Evolutionary conservation across 2,888 invertebrate species (phyloP).

Genomic region (Caenorhabditis sp.): DNA sequence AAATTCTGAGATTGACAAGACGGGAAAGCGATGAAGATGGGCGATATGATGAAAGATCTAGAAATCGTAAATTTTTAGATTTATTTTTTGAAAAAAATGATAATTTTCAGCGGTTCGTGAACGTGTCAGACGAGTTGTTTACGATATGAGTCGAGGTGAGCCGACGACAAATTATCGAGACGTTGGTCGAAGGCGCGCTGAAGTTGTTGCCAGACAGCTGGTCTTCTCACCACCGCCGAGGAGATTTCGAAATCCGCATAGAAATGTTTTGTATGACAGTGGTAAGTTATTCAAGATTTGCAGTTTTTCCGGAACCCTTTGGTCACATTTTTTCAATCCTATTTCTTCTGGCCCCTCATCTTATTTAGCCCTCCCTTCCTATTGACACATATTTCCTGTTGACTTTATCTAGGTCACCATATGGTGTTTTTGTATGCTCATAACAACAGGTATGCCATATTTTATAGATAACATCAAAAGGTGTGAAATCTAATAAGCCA

Average conservation of each 20-base stretch:
- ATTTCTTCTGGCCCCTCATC: no score
- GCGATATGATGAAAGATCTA: not conserved
- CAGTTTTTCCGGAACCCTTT: no score
- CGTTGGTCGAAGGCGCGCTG: not conserved
- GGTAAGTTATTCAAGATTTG: not conserved
- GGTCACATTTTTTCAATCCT: no score
- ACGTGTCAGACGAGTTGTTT: constrained; percentile 21
- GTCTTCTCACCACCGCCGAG: not conserved
- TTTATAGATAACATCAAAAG: no score
- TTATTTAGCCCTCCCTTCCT: no score
- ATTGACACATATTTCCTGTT: no score
- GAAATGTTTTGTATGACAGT: constrained; percentile 9
- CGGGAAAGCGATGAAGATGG: not conserved
- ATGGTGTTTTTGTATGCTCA: no score
- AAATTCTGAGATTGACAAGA: constrained; percentile 12
- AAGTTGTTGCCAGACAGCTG: not conserved
- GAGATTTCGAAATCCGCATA: not conserved
- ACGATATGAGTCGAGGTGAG: constrained; percentile 9
- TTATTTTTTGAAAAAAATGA: not conserved
- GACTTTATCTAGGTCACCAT: no score
- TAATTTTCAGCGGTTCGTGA: constrained; percentile 6
- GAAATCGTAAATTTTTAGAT: not conserved
- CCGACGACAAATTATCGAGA: constrained; percentile 8
- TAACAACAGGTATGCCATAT: no score
- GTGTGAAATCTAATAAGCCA: no score